Evolutionary conservation across 1,140 invertebrate genomes (phyloP).

Genomic region (Paramacrobiotus metropolitanus): DNA sequence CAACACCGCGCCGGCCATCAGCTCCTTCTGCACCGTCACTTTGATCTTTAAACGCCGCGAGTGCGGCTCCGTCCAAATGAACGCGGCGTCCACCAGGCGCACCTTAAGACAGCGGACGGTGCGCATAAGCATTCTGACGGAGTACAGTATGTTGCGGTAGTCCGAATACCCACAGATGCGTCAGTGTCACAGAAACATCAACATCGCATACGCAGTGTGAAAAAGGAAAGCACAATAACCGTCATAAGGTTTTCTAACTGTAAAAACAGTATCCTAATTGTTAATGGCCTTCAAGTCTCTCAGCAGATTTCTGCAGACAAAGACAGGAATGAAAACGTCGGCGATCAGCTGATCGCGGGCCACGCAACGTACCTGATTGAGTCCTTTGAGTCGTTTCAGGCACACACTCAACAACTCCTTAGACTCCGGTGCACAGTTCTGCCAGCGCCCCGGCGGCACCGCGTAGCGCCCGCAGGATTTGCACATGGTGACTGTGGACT

Average conservation of each 20-base stretch:
- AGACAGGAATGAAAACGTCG: too few relatives aligned
- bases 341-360: too few relatives aligned
- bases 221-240: too few relatives aligned
- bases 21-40: slow-evolving; percentile 85
- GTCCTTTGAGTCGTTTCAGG: slow-evolving; percentile 72
- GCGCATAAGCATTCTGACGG: too few relatives aligned
- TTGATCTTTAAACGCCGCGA: slow-evolving; percentile 92
- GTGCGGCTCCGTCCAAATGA: slow-evolving; percentile 98
- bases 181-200: too few relatives aligned
- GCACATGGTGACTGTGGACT: slow-evolving; percentile 65
- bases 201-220: too few relatives aligned
- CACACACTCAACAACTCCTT: slow-evolving; percentile 73
- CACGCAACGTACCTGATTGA: slow-evolving; percentile 49
- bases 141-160: too few relatives aligned
- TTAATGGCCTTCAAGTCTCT: too few relatives aligned
- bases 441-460: slow-evolving; percentile 66
- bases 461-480: slow-evolving; percentile 58
- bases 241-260: too few relatives aligned
- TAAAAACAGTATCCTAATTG: too few relatives aligned
- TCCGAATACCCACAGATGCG: too few relatives aligned
- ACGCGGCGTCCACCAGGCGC: slow-evolving; percentile 67
- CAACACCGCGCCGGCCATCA: slow-evolving; percentile 28
- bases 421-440: slow-evolving; percentile 66
- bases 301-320: too few relatives aligned
- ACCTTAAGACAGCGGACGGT: slow-evolving; percentile 20